These are phyloP conservation scores for Anguilla anguilla DNA, from an alignment of 2,797 vertebrate genomes.

Conservation along the genomic window DNA sequence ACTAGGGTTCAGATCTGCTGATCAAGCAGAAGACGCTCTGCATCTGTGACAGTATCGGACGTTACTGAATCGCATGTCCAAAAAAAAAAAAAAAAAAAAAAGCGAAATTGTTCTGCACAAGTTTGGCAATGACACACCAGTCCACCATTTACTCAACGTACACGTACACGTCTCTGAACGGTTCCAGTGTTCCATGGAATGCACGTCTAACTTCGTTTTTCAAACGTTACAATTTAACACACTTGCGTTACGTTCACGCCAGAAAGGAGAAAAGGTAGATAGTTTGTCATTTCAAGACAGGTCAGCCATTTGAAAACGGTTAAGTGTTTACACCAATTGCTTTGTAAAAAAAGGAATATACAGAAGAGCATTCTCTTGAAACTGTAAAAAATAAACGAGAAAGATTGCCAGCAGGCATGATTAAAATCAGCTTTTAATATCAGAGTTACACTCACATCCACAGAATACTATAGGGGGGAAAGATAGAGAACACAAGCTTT, in stretches of 20 bases:
- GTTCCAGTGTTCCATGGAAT: not conserved
- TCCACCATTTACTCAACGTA: not conserved
- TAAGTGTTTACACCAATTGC: not conserved
- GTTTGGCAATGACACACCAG: slow-evolving; percentile 3
- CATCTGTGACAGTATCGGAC: not conserved
- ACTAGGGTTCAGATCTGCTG: not conserved
- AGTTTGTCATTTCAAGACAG: not conserved
- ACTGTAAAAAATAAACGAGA: slow-evolving; percentile 34
- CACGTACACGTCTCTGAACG: not conserved
- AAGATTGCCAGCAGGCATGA: slow-evolving; percentile 20
- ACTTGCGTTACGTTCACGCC: not conserved
- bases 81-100: not conserved
- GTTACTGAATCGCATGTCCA: not conserved
- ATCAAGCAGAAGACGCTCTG: not conserved
- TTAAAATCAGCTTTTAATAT: slow-evolving; percentile 28
- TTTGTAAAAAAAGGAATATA: slow-evolving; percentile 20
- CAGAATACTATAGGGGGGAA: slow-evolving; percentile 36
- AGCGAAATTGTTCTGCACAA: not conserved
- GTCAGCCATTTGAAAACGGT: not conserved
- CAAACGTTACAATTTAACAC: slow-evolving; percentile 26
- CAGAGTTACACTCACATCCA: slow-evolving; percentile 48
- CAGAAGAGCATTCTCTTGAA: slow-evolving; percentile 27
- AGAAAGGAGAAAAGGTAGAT: slow-evolving; percentile 31
- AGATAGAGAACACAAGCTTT: slow-evolving; percentile 41
- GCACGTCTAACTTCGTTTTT: not conserved